A percentile compares a stretch with the other conserved stretches of the same genome.
Conservation (phyloP, 92 coral and sea anemone genomes). For the Meandrina meandrites region DNA sequence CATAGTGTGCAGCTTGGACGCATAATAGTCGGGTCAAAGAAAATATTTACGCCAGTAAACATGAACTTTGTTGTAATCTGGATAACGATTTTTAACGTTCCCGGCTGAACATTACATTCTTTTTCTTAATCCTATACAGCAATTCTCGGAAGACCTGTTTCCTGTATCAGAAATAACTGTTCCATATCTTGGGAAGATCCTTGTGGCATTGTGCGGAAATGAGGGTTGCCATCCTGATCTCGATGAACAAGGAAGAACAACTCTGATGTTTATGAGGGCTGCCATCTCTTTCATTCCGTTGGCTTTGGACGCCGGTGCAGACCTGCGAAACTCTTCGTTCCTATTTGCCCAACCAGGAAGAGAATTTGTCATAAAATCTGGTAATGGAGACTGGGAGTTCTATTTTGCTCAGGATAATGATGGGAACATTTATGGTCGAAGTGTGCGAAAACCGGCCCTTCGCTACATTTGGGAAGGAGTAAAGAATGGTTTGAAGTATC, state of each 20-base stretch:
- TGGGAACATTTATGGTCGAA: neutral
- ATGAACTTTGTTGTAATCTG: too few relatives aligned
- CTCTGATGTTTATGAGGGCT: neutral
- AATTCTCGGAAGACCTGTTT: neutral
- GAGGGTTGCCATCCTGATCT: slow-evolving; percentile 3
- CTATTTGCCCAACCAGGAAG: slow-evolving; percentile 17
- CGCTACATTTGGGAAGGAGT: neutral
- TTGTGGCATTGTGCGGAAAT: neutral
- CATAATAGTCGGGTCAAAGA: too few relatives aligned
- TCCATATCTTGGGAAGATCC: neutral
- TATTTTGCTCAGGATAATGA: neutral
- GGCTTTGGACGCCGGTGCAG: neutral
- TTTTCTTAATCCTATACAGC: neutral
- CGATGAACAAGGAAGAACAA: neutral
- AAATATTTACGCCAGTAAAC: too few relatives aligned
- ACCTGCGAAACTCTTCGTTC: slow-evolving; percentile 3
- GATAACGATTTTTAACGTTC: too few relatives aligned
- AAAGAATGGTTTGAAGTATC: neutral
- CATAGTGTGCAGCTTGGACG: too few relatives aligned
- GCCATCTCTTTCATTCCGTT: slow-evolving; percentile 3
- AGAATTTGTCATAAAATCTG: slow-evolving; percentile 8
- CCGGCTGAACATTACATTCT: too few relatives aligned
- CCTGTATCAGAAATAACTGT: neutral
- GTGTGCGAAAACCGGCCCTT: neutral
- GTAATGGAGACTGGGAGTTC: slow-evolving; percentile 24